Evolutionary conservation across 2,888 invertebrate genomes (phyloP).

Genomic region (Cryptus viduatorius): DNA sequence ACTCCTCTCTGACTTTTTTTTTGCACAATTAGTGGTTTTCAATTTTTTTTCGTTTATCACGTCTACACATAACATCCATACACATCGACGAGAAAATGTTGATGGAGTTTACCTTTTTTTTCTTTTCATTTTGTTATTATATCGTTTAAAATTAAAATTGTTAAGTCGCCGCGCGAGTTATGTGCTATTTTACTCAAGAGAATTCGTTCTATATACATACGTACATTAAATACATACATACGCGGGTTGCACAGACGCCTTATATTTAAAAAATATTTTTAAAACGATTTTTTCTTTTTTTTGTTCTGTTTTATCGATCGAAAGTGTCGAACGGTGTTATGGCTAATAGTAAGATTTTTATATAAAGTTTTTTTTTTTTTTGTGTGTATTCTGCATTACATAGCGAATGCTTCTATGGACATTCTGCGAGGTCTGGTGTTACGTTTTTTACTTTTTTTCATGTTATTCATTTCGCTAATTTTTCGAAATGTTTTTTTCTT

Average conservation of each 20-base stretch:
- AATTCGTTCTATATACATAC: constrained; percentile 68
- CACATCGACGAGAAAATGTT: constrained; percentile 46
- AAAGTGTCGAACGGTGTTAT: background rate
- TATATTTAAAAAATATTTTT: constrained; percentile 14
- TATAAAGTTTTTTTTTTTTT: constrained; percentile 50
- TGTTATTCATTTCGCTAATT: constrained; percentile 29
- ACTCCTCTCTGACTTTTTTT: background rate
- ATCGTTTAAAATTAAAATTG: constrained; percentile 18
- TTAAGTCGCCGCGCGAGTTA: background rate
- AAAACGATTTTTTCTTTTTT: constrained; percentile 11
- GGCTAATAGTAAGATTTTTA: constrained; percentile 4
- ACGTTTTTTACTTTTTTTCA: background rate
- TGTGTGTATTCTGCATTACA: constrained; percentile 53
- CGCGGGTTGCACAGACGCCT: constrained; percentile 54
- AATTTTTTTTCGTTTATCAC: constrained; percentile 14
- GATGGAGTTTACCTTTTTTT: constrained; percentile 19
- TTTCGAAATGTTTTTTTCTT: background rate
- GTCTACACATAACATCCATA: constrained; percentile 25
- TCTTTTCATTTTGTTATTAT: constrained; percentile 8
- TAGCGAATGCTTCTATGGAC: constrained; percentile 66
- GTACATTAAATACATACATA: constrained; percentile 71
- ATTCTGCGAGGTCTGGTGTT: constrained; percentile 39
- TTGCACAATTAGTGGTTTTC: background rate
- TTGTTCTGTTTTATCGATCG: constrained; percentile 1
- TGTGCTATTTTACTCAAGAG: background rate